These are phyloP conservation scores for Myotis pilosus DNA, from an alignment of 2,797 vertebrate species.

Conservation along the genomic window DNA sequence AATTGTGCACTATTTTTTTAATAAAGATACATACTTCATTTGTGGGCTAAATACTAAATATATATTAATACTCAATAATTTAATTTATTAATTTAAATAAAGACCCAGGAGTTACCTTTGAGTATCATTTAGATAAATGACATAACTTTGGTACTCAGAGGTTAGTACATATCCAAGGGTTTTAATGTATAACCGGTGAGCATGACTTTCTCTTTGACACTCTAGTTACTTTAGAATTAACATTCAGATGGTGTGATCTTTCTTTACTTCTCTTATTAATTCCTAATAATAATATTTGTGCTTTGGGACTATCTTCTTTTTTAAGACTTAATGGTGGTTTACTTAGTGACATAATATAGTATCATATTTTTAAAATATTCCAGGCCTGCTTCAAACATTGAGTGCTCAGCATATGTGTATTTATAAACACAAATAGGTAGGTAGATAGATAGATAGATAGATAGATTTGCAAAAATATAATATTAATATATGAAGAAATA, in stretches of 20 bases:
- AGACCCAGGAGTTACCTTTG: neutral
- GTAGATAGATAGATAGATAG: neutral
- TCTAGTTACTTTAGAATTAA: neutral
- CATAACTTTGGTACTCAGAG: neutral
- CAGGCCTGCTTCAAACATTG: neutral
- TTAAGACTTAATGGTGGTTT: neutral
- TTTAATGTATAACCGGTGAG: neutral
- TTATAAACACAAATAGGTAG: neutral
- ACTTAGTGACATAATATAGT: neutral
- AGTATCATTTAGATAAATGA: neutral
- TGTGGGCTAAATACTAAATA: neutral
- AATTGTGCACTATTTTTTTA: neutral
- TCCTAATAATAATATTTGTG: neutral
- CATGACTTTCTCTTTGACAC: neutral
- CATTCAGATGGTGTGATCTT: neutral
- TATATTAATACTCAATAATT: neutral
- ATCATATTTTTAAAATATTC: neutral
- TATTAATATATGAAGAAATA: neutral
- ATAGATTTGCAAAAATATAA: neutral
- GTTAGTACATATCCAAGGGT: neutral
- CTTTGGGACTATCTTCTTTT: neutral
- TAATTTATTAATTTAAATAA: slow-evolving; percentile 17
- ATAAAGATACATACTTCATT: neutral
- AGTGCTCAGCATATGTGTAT: neutral
- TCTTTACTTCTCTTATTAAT: neutral